Evolutionary conservation across 1,140 invertebrate genomes (phyloP), one percentile per base, ranked within the genome.

Genomic region (Cherax destructor): DNA sequence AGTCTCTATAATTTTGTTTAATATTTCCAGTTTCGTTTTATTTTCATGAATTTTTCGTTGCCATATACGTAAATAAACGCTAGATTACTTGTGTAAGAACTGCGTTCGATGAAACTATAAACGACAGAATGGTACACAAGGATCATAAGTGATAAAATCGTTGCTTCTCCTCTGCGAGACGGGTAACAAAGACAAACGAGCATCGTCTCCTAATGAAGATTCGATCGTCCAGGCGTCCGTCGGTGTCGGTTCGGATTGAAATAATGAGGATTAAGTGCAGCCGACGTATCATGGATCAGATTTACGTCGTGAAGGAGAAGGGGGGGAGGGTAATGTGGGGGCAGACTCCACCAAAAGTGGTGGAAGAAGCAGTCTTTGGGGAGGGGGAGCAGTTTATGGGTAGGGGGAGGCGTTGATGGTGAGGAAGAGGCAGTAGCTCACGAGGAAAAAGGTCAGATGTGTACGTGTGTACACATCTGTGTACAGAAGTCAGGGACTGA

Each of bases 191-290:
- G 86, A 81, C 77, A 80, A 88, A 88, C 86, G 86, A 88, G 41
- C 77, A 61, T 69, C 56, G 52, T 88, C 86, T 81, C 78, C 78
- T 88, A 88, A 88, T 88, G 86, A 88, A 88, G 86, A 88, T 88
- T 88, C 86, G 77, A 88, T 88, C 86, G 86, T 88, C 61, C 78
- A 61, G 59, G 74, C 47, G 86, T 88, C 78, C 59, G 86, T 24
- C 77, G 49, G 59, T 80, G 76, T 79, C 77, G 86, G 49, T 30
- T 80, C 77, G 86, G 86, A 88, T 81, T 88, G 86, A 80, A 88
- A 88, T 88, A 88, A 88, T 88, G 86, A 88, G 86, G 86, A 88
- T 88, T 88, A 88, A 88, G 86, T 80, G 78, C 61, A 80, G 86
- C 30, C 86, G 18, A 24, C 56, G 24, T 88, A 88, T 88, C 86